Conservation (phyloP, 2,888 invertebrate genomes). For the Ophion slaviceki region DNA sequence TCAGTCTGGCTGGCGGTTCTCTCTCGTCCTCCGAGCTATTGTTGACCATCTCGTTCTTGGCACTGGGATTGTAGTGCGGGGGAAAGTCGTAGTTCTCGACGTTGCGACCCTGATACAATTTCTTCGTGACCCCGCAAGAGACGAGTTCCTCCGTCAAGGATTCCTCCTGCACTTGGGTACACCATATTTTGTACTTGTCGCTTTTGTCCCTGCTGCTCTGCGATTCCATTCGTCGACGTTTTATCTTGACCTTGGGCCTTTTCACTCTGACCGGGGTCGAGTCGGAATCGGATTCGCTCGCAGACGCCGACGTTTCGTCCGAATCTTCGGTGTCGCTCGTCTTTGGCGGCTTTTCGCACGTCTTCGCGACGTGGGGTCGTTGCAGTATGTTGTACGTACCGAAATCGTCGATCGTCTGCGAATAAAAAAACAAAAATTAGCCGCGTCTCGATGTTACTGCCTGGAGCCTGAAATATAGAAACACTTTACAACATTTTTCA, state of each 20-base stretch:
- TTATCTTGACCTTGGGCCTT: slow-evolving; percentile 84
- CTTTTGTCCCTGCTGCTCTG: slow-evolving; percentile 84
- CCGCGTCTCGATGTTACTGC: no score
- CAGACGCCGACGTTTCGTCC: slow-evolving; percentile 85
- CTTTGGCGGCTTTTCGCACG: slow-evolving; percentile 77
- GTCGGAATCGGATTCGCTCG: slow-evolving; percentile 86
- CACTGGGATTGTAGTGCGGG: slow-evolving; percentile 56
- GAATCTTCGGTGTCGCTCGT: slow-evolving; percentile 87
- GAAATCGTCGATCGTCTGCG: slow-evolving; percentile 77
- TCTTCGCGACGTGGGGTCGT: slow-evolving; percentile 75
- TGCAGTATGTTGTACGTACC: slow-evolving; percentile 80
- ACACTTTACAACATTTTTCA: background rate
- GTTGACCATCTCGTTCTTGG: slow-evolving; percentile 68
- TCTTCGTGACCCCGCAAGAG: slow-evolving; percentile 90
- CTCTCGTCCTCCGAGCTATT: slow-evolving; percentile 86
- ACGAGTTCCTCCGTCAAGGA: slow-evolving; percentile 91
- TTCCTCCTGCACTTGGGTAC: slow-evolving; percentile 89
- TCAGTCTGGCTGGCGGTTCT: slow-evolving; percentile 78
- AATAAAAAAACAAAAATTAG: background rate
- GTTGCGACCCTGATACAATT: slow-evolving; percentile 86
- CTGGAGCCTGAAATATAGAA: background rate
- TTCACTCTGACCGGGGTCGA: slow-evolving; percentile 83
- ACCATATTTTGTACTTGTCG: slow-evolving; percentile 93
- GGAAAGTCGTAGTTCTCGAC: slow-evolving; percentile 92
- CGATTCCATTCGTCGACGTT: slow-evolving; percentile 81